These are phyloP conservation scores for Holacanthus passer DNA, from an alignment of 2,113 vertebrate genomes.

Conservation along the genomic window DNA sequence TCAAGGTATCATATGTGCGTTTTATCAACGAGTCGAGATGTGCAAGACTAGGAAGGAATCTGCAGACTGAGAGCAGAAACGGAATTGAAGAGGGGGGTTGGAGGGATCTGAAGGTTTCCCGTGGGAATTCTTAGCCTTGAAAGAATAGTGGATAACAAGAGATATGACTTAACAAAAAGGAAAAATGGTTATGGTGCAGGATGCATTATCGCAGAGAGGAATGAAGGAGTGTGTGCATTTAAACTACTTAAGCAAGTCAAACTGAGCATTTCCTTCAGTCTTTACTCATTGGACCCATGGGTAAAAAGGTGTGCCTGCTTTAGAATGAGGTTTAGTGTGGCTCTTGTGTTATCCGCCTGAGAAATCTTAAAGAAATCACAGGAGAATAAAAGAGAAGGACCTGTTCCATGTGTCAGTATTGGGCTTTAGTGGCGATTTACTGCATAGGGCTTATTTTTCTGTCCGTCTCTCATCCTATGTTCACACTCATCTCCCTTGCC, in stretches of 20 bases:
- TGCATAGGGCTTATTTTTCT: conserved; percentile 30
- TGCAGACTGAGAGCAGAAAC: conserved; percentile 8
- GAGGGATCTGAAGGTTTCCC: conserved; percentile 15
- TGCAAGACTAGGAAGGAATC: conserved; percentile 44
- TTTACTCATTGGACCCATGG: not conserved
- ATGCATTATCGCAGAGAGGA: conserved; percentile 9
- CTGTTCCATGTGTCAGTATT: conserved; percentile 16
- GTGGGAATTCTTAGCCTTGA: conserved; percentile 39
- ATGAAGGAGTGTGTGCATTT: conserved; percentile 17
- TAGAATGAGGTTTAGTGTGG: not conserved
- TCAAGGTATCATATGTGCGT: conserved; percentile 71
- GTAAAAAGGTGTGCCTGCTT: not conserved
- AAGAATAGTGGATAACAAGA: conserved; percentile 27
- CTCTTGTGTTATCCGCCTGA: not conserved
- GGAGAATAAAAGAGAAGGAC: not conserved
- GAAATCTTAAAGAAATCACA: not conserved
- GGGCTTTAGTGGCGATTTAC: conserved; percentile 30
- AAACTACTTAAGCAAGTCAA: conserved; percentile 26
- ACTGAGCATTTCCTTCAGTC: conserved; percentile 12
- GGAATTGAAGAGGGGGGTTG: conserved; percentile 5
- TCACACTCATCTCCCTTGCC: not conserved
- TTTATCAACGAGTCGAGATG: conserved; percentile 57
- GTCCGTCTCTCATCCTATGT: conserved; percentile 7
- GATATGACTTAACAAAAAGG: conserved; percentile 38
- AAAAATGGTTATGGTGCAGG: conserved; percentile 20